A percentile compares a stretch with the other conserved stretches of the same genome.
These are phyloP conservation scores for Caenorhabditis sp. DNA, from an alignment of 2,888 invertebrate genomes.

Conservation along the genomic window DNA sequence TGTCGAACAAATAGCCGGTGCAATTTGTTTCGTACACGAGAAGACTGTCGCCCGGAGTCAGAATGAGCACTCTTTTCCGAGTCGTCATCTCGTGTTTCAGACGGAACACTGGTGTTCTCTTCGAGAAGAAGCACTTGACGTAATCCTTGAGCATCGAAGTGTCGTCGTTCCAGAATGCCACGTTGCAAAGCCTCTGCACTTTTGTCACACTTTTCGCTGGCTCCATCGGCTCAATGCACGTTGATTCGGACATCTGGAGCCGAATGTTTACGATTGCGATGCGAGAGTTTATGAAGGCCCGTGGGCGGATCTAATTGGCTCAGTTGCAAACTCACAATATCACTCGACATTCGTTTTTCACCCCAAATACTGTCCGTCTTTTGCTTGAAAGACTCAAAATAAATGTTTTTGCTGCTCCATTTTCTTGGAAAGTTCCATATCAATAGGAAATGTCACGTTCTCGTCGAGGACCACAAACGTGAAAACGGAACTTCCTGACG, in stretches of 20 bases:
- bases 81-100: conserved; percentile 24
- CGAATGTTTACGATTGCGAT: not conserved
- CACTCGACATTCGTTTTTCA: conserved; percentile 16
- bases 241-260: conserved; percentile 33
- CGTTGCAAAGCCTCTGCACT: conserved; percentile 40
- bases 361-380: not conserved
- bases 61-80: conserved; percentile 40
- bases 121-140: conserved; percentile 29
- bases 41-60: conserved; percentile 31
- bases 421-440: not conserved
- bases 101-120: conserved; percentile 17
- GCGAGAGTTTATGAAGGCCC: too few relatives aligned
- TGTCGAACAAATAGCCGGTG: conserved; percentile 48
- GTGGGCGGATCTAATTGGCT: not conserved
- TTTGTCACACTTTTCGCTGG: conserved; percentile 53
- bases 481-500: not conserved
- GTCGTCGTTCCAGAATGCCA: conserved; percentile 32
- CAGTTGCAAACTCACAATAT: conserved; percentile 19
- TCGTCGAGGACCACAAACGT: not conserved
- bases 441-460: not conserved
- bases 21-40: conserved; percentile 56
- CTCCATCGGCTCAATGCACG: conserved; percentile 2
- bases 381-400: not conserved
- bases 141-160: conserved; percentile 33
- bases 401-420: not conserved